Evolutionary conservation across 1,140 invertebrate species (phyloP).

Genomic region (Heliconius eleuchia): DNA sequence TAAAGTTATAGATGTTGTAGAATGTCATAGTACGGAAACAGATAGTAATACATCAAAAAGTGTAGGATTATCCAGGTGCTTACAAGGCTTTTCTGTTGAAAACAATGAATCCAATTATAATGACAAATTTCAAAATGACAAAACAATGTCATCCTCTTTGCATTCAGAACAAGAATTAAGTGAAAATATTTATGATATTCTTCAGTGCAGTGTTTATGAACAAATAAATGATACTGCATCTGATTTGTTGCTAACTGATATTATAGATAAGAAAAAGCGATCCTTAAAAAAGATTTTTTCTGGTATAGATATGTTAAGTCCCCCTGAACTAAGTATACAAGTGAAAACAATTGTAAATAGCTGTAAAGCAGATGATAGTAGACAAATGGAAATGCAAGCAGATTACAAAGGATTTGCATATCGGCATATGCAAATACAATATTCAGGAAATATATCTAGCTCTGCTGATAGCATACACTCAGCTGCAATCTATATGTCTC

Average conservation of each 20-base stretch:
- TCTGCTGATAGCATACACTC: not conserved
- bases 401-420: not conserved
- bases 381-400: not conserved
- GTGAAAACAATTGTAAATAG: not conserved
- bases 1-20: not conserved
- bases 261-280: constrained; percentile 41
- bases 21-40: constrained; percentile 4
- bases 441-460: constrained; percentile 6
- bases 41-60: constrained; percentile 24
- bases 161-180: constrained; percentile 30
- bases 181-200: constrained; percentile 46
- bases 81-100: not conserved
- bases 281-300: constrained; percentile 32
- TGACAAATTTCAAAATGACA: constrained; percentile 19
- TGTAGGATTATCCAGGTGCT: constrained; percentile 39
- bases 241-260: constrained; percentile 38
- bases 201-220: constrained; percentile 46
- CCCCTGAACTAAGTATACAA: not conserved
- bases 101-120: constrained; percentile 18
- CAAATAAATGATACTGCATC: constrained; percentile 46
- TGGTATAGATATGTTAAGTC: not conserved
- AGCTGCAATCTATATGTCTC: not conserved
- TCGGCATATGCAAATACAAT: not conserved
- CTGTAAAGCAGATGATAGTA: not conserved
- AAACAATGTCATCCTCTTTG: constrained; percentile 24